Base-by-base conservation (phyloP, 2,888 invertebrate species). In the Rhynchonema sp. region DNA sequence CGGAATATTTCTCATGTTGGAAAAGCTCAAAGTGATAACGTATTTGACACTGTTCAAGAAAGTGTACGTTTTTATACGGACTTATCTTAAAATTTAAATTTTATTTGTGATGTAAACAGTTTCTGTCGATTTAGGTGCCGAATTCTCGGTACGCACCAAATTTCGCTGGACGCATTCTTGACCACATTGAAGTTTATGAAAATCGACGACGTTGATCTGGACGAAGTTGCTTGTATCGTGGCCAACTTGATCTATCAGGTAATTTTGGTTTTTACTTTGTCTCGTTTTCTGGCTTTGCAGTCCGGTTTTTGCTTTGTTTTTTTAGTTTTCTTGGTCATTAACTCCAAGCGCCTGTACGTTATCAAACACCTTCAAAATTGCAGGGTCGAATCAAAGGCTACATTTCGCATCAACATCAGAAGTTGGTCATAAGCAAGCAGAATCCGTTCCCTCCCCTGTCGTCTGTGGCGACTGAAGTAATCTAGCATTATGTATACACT, bases 1-100 rank as follows among this genome's bases (percentile, higher is more conserved):
- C 69, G 96, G 96, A n/a, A 91, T 98, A 67, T 98, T 91, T 76
- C 79, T 98, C 59, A 88, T 98, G 69, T 84, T 98, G 25, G 96
- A 98, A 72, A 94, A 94, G 74, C 78, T 98, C 17, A 90, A 91
- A 75, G 85, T 89, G 60, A 86, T 90, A 62, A 89, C 92, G 0
- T 92, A 91, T 73, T 81, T 96, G 63, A 98, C 94, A 79, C 80
- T 98, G 60, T 94, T 96, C 74, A 87, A 90, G 69, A 91, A 86
- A 79, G 90, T 85, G 76, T 85, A 38, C 38, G 38, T 38, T 38
- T 17, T n/a, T n/a, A n/a, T n/a, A n/a, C n/a, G n/a, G n/a, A n/a
- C n/a, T n/a, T n/a, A n/a, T n/a, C n/a, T n/a, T n/a, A n/a, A n/a
- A n/a, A n/a, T n/a, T n/a, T n/a, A n/a, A n/a, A n/a, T n/a, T n/a